A percentile compares a stretch with the other conserved stretches of the same genome.
These are phyloP conservation scores for Cephus nigrinus DNA, from an alignment of 2,888 invertebrate species.

Conservation along the genomic window DNA sequence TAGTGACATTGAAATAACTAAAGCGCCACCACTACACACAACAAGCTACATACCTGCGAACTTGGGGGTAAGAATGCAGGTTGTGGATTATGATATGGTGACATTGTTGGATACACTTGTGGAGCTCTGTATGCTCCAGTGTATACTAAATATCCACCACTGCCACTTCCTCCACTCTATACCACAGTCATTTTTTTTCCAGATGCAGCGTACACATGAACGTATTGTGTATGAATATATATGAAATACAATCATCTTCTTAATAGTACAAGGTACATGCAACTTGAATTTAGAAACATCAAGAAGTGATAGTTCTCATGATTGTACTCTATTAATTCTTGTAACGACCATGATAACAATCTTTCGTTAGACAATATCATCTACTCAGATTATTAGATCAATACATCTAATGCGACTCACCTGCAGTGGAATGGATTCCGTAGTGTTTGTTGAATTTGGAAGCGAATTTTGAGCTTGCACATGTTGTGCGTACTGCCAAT, in stretches of 20 bases:
- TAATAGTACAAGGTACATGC: neutral
- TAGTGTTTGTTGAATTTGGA: slow-evolving; percentile 67
- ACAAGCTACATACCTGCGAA: slow-evolving; percentile 53
- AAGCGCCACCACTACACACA: neutral
- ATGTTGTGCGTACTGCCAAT: slow-evolving; percentile 66
- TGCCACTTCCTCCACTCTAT: slow-evolving; percentile 58
- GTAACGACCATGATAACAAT: neutral
- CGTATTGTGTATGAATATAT: slow-evolving; percentile 29
- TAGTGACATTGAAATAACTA: neutral
- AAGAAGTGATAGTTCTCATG: neutral
- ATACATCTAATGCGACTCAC: slow-evolving; percentile 62
- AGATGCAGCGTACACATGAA: slow-evolving; percentile 59
- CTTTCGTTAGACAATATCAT: neutral
- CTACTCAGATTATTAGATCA: neutral
- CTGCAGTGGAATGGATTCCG: slow-evolving; percentile 75
- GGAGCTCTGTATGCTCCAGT: slow-evolving; percentile 62
- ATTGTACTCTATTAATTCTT: neutral
- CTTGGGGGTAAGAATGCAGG: slow-evolving; percentile 65
- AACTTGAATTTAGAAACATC: neutral
- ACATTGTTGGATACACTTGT: slow-evolving; percentile 63
- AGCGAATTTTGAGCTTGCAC: slow-evolving; percentile 57
- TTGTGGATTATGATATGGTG: slow-evolving; percentile 64
- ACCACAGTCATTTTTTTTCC: slow-evolving; percentile 47
- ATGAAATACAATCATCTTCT: neutral
- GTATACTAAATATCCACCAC: slow-evolving; percentile 59